These are phyloP conservation scores for Electrophaes corylata DNA, from an alignment of 2,888 invertebrate genomes.

Conservation along the genomic window DNA sequence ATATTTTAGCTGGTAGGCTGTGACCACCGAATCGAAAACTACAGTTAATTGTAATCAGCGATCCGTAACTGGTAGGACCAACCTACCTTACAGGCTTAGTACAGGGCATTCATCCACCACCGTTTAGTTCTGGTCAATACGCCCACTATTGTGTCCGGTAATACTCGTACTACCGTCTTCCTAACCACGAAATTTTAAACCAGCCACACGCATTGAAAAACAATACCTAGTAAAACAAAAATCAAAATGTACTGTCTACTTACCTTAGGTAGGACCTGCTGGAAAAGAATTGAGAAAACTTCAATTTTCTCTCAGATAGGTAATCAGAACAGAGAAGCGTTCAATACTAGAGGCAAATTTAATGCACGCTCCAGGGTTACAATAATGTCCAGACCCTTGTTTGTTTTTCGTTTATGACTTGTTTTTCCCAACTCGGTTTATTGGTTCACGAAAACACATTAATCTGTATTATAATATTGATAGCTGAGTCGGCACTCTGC, in stretches of 20 bases:
- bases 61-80: conserved; percentile 52
- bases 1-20: conserved; percentile 44
- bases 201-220: no score
- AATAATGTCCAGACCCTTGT: background rate
- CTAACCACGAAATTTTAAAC: no score
- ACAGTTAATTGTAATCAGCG: conserved; percentile 56
- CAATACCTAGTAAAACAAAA: no score
- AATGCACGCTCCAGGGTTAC: no score
- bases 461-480: conserved; percentile 20
- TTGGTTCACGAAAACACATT: conserved; percentile 11
- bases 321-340: no score
- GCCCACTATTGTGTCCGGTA: conserved; percentile 1
- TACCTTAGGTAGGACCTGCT: no score
- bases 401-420: conserved; percentile 6
- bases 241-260: no score
- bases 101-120: conserved; percentile 55
- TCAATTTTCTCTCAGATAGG: no score
- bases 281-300: no score
- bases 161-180: no score
- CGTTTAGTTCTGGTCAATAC: conserved; percentile 36
- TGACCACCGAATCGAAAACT: conserved; percentile 71
- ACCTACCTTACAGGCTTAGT: conserved; percentile 18
- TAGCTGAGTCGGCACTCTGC: conserved; percentile 12
- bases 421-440: conserved; percentile 1
- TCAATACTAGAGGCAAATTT: no score